Evolutionary conservation across 1,140 invertebrate genomes (phyloP).

Genomic region (Leguminivora glycinivorella): DNA sequence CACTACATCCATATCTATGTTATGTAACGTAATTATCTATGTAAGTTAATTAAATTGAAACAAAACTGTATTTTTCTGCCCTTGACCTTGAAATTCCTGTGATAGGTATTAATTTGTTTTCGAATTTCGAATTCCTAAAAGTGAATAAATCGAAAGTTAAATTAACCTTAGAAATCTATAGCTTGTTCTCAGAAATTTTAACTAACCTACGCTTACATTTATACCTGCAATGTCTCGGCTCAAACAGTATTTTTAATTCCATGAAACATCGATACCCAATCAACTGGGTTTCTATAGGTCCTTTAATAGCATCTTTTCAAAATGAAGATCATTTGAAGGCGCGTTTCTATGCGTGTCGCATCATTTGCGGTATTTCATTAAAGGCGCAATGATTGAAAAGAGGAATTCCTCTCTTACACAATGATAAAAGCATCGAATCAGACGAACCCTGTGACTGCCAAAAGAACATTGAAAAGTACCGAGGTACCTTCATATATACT

Average conservation of each 20-base stretch:
- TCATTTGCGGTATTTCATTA: conserved; percentile 9
- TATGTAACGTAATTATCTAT: too few relatives aligned
- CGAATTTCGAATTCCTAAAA: too few relatives aligned
- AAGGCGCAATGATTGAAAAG: not conserved
- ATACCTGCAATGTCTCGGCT: too few relatives aligned
- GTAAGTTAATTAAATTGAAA: too few relatives aligned
- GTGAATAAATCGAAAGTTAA: too few relatives aligned
- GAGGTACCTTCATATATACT: too few relatives aligned
- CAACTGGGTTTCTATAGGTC: not conserved
- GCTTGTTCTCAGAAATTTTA: not conserved
- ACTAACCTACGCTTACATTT: not conserved
- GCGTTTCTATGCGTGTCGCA: not conserved
- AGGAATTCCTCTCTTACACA: not conserved
- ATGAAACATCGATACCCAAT: not conserved
- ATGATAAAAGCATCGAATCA: not conserved
- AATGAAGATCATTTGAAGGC: not conserved
- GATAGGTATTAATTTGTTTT: too few relatives aligned
- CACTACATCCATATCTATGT: too few relatives aligned
- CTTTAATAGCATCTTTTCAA: not conserved
- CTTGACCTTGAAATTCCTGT: too few relatives aligned
- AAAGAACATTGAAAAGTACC: too few relatives aligned
- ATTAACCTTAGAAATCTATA: not conserved
- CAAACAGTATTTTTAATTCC: not conserved
- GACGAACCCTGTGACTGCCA: not conserved
- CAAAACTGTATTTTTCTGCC: too few relatives aligned